Conservation (phyloP, 2,888 invertebrate genomes). For the Maniola hyperantus region DNA sequence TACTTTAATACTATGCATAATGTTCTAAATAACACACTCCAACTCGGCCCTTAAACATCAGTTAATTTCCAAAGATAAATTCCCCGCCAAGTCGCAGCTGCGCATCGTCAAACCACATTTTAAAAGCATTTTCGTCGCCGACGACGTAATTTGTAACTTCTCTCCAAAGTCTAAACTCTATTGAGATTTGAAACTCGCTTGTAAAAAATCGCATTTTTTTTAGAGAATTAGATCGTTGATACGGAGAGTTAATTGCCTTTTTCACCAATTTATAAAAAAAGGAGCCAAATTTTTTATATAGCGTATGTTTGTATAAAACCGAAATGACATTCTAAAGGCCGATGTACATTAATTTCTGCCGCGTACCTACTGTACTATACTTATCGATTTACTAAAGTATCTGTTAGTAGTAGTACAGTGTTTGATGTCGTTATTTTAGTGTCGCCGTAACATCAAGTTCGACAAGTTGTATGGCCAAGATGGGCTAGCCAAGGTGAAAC, state of each 20-base stretch:
- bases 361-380: too few relatives aligned
- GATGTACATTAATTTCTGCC: too few relatives aligned
- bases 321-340: too few relatives aligned
- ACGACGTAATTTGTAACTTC: constrained; percentile 38
- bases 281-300: too few relatives aligned
- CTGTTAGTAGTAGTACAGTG: constrained; percentile 3
- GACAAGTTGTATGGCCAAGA: background rate
- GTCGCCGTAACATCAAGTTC: constrained; percentile 1
- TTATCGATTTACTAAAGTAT: background rate
- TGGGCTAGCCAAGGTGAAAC: background rate
- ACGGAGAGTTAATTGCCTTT: constrained; percentile 18
- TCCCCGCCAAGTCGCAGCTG: constrained; percentile 29
- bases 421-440: constrained; percentile 3
- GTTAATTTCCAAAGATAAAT: constrained; percentile 26
- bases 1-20: background rate
- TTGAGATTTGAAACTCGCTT: constrained; percentile 35
- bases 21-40: background rate
- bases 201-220: constrained; percentile 35
- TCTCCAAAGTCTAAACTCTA: constrained; percentile 36
- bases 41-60: constrained; percentile 1
- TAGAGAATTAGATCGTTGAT: constrained; percentile 34
- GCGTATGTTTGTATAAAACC: too few relatives aligned
- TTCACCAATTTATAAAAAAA: too few relatives aligned
- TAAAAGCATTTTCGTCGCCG: constrained; percentile 30
- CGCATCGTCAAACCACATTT: constrained; percentile 34